A percentile compares a stretch with the other conserved stretches of the same genome.
Evolutionary conservation across 2,888 invertebrate species (phyloP).

Genomic region (Pocota personata): DNA sequence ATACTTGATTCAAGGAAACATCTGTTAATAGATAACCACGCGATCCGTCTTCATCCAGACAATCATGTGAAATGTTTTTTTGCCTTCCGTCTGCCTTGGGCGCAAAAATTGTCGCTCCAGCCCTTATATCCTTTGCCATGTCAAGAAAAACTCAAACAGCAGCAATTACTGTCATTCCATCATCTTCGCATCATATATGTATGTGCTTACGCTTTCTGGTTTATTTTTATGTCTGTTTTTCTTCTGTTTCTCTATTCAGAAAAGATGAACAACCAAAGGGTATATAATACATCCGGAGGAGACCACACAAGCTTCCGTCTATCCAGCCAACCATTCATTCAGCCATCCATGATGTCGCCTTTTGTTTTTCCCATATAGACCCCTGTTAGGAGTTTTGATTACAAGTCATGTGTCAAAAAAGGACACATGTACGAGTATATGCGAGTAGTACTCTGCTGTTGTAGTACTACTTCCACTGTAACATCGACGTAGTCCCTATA

Average conservation of each 20-base stretch:
- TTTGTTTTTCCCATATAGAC: conserved; percentile 39
- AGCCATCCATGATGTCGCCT: conserved; percentile 44
- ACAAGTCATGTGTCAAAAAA: conserved; percentile 49
- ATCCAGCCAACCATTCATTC: conserved; percentile 20
- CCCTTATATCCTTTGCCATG: not conserved
- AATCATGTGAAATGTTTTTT: not conserved
- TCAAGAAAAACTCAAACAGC: conserved; percentile 18
- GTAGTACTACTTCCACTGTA: conserved; percentile 46
- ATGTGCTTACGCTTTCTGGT: not conserved
- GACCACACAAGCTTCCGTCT: conserved; percentile 59
- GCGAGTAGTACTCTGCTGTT: conserved; percentile 8
- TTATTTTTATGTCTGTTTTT: not conserved
- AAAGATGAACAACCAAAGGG: conserved; percentile 12
- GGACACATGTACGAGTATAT: conserved; percentile 35
- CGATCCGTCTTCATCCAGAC: not conserved
- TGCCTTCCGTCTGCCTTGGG: not conserved
- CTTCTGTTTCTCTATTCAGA: not conserved
- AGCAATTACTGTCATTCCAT: conserved; percentile 56
- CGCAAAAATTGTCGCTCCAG: conserved; percentile 46
- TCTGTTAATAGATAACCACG: not conserved
- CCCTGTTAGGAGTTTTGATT: conserved; percentile 44
- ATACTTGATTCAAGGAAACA: too few species aligned
- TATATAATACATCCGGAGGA: conserved; percentile 41
- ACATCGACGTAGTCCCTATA: conserved; percentile 37
- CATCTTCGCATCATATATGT: not conserved